A percentile compares a stretch with the other conserved stretches of the same genome.
These are phyloP conservation scores for Lepidostoma basale DNA, from an alignment of 1,140 invertebrate genomes.

Conservation along the genomic window DNA sequence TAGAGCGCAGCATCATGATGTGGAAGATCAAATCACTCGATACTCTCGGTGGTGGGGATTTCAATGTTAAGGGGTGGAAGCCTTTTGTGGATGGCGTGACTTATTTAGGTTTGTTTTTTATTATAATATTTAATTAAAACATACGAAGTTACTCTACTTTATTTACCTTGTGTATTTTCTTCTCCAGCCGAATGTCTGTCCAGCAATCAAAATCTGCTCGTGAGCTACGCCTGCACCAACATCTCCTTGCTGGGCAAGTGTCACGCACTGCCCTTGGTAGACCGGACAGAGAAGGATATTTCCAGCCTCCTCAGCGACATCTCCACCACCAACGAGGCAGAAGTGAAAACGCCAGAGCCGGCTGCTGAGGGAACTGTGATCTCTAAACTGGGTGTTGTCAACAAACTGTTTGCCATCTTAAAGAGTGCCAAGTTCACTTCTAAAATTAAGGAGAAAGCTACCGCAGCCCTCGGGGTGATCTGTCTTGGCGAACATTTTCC, in stretches of 20 bases:
- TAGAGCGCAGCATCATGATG: slow-evolving; percentile 68
- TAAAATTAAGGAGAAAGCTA: slow-evolving; percentile 76
- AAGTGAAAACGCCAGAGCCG: slow-evolving; percentile 44
- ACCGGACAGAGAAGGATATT: slow-evolving; percentile 53
- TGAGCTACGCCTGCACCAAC: slow-evolving; percentile 68
- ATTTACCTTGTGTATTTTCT: not conserved
- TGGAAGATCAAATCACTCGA: slow-evolving; percentile 52
- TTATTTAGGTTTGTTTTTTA: slow-evolving; percentile 58
- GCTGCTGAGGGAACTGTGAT: slow-evolving; percentile 51
- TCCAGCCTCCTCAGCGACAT: slow-evolving; percentile 36
- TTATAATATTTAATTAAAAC: slow-evolving; percentile 19
- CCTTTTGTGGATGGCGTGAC: slow-evolving; percentile 62
- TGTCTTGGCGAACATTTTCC: slow-evolving; percentile 79
- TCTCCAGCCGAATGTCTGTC: slow-evolving; percentile 66
- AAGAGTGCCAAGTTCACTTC: slow-evolving; percentile 66
- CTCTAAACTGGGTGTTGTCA: slow-evolving; percentile 66
- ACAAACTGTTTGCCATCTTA: slow-evolving; percentile 66
- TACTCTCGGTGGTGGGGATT: slow-evolving; percentile 53
- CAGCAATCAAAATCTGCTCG: slow-evolving; percentile 63
- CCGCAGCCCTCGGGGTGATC: slow-evolving; percentile 72
- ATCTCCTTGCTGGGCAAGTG: slow-evolving; percentile 73
- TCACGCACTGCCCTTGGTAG: slow-evolving; percentile 65
- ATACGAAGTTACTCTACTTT: not conserved
- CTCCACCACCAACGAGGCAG: not conserved
- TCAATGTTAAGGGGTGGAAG: slow-evolving; percentile 59